Base-by-base conservation (phyloP, 1,140 invertebrate species). In the Zaprionus kolodkinae region DNA sequence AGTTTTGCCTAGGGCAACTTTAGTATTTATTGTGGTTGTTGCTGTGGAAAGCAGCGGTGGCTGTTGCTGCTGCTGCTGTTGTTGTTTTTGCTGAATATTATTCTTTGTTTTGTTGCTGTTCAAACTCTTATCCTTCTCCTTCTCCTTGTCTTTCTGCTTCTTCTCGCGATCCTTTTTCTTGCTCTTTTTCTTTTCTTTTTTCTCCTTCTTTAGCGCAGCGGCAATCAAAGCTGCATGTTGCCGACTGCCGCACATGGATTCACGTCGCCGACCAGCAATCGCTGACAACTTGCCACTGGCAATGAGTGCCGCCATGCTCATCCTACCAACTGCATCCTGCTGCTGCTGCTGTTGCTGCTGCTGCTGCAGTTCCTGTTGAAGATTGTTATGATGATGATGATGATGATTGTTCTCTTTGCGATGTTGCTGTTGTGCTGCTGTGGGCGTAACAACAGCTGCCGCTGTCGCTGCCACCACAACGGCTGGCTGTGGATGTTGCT, bases 151-250 rank as follows among this genome's bases (percentile, higher is more conserved):
- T 48, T 89, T 88, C 43, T 86, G 79, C 57, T 88, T 88, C 10
- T 89, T 88, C 45, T 89, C 85, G n/a, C 85, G 81, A 55, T 89
- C 85, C 69, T 88, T 88, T 13, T 89, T 89, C 38, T 89, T 85
- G 56, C 69, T 88, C 21, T 84, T 89, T 12, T 89, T 85, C 21
- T 89, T 89, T 38, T 88, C 79, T 66, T 78, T 74, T 30, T 81
- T 89, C 27, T 90, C 82, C 69, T 91, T 89, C 36, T 83, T 88
- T 0, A 90, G 27, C 6, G 81, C 85, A 1, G 85, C 85, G 30
- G 80, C 85, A 48, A 81, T 68, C 0, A 90, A 38, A 5, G 81
- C 78, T 12, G 67, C 76, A 62, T 90, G 86, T 36, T 89, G 86
- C 2, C 86, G 75, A 38, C 72, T 76, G 30, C 81, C 72, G n/a